Evolutionary conservation across 2,113 vertebrate species (phyloP).

Genomic region (Anolis carolinensis): DNA sequence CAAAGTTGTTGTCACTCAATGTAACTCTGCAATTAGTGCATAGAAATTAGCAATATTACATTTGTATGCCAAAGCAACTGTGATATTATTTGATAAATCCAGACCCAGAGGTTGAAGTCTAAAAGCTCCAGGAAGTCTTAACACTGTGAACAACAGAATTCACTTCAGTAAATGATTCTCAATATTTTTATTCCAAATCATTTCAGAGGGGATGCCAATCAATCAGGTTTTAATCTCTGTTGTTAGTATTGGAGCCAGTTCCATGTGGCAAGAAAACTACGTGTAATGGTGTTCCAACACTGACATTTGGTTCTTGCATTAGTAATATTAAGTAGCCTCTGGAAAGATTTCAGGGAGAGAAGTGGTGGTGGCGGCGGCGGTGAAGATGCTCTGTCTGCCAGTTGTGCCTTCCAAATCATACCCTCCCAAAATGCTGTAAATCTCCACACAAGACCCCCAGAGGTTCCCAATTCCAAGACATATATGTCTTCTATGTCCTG

Average conservation of each 20-base stretch:
- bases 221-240: neutral
- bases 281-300: too few relatives aligned
- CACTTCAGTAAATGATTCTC: neutral
- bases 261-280: neutral
- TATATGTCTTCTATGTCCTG: too few relatives aligned
- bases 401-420: neutral
- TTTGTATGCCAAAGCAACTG: neutral
- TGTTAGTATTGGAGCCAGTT: neutral
- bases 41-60: neutral
- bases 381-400: neutral
- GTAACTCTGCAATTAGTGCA: too few relatives aligned
- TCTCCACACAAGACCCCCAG: neutral
- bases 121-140: neutral
- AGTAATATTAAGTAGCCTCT: neutral
- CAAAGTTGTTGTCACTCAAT: neutral
- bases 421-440: neutral
- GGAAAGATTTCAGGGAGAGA: neutral
- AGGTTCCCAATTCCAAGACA: too few relatives aligned
- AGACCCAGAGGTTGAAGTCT: neutral
- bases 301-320: neutral
- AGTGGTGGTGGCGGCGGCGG: neutral
- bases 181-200: neutral
- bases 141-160: neutral
- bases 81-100: neutral
- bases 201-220: neutral